These are phyloP conservation scores for Chesias legatella DNA, from an alignment of 2,888 invertebrate species.

Conservation along the genomic window DNA sequence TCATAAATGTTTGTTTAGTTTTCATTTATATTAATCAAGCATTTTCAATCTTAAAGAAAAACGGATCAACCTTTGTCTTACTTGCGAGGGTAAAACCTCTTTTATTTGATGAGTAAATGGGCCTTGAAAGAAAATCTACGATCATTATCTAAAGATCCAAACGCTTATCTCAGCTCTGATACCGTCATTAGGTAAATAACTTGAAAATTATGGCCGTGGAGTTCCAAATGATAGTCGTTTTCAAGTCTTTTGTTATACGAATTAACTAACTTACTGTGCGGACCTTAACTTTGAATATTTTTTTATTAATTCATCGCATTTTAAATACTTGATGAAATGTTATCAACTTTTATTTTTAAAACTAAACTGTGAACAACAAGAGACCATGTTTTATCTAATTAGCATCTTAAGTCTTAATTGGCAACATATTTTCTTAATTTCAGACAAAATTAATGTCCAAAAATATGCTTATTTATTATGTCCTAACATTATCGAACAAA, in stretches of 20 bases:
- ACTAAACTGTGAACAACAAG: too few species aligned
- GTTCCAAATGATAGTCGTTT: constrained; percentile 9
- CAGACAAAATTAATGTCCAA: too few species aligned
- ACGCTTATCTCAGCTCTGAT: constrained; percentile 26
- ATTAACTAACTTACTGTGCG: constrained; percentile 3
- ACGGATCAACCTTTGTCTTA: not conserved
- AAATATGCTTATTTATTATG: too few species aligned
- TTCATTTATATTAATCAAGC: not conserved
- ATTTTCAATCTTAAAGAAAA: constrained; percentile 1
- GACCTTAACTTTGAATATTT: too few species aligned
- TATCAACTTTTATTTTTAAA: too few species aligned
- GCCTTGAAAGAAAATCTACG: constrained; percentile 15
- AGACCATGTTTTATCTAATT: too few species aligned
- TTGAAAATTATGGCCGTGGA: constrained; percentile 16
- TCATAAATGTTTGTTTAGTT: too few species aligned
- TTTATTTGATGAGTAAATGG: constrained; percentile 10
- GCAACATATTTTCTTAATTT: too few species aligned
- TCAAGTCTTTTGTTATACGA: constrained; percentile 4
- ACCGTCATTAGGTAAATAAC: constrained; percentile 26
- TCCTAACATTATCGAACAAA: too few species aligned
- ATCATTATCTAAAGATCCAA: constrained; percentile 24
- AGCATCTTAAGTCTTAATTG: too few species aligned
- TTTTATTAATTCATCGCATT: too few species aligned
- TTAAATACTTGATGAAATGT: too few species aligned
- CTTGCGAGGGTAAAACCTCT: constrained; percentile 1